These are phyloP conservation scores for Epistrophe eligans DNA, from an alignment of 2,888 invertebrate species.

Conservation along the genomic window DNA sequence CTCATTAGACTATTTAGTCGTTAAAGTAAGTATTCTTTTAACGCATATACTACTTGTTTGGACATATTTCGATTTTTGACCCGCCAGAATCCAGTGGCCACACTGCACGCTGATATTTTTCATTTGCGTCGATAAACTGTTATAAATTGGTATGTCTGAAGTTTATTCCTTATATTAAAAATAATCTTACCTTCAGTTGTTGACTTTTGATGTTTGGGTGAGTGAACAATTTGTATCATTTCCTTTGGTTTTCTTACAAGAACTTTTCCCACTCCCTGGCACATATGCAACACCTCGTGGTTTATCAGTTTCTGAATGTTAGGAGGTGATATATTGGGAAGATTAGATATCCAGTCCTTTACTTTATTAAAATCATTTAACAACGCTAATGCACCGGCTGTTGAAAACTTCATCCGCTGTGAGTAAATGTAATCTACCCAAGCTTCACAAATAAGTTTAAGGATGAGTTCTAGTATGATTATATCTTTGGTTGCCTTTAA, in stretches of 20 bases:
- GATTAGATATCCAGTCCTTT: constrained; percentile 89
- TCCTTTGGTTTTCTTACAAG: constrained; percentile 92
- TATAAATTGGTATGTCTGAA: no score
- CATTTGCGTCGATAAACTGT: no score
- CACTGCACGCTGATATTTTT: no score
- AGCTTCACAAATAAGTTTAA: constrained; percentile 93
- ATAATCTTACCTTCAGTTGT: constrained; percentile 75
- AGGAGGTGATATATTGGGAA: constrained; percentile 85
- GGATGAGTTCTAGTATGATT: constrained; percentile 89
- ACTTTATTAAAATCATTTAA: constrained; percentile 93
- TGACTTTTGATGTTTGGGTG: constrained; percentile 80
- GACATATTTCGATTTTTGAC: no score
- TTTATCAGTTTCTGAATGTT: constrained; percentile 84
- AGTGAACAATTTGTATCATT: constrained; percentile 89
- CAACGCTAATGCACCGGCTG: constrained; percentile 91
- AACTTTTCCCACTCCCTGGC: constrained; percentile 93
- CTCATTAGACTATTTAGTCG: no score
- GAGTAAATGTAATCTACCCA: constrained; percentile 95
- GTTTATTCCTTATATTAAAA: no score
- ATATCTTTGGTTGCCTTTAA: constrained; percentile 90
- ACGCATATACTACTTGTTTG: no score
- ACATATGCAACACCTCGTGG: constrained; percentile 86
- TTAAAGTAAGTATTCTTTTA: no score
- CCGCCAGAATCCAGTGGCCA: no score
- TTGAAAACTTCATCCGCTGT: constrained; percentile 92